These are phyloP conservation scores for Radopholus similis DNA, from an alignment of 1,140 invertebrate genomes.

Conservation along the genomic window DNA sequence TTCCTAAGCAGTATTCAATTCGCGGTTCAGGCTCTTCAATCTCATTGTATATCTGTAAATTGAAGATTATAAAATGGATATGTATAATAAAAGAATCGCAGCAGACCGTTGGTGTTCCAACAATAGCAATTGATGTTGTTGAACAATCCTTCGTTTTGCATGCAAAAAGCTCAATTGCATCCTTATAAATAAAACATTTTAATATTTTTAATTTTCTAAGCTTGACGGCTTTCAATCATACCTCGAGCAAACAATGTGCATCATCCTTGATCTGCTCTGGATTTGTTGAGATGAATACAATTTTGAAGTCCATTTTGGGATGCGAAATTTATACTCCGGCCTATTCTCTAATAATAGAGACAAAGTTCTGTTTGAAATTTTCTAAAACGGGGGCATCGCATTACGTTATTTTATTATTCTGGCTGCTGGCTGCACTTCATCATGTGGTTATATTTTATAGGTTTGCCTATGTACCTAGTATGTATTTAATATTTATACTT, in stretches of 20 bases:
- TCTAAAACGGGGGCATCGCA: too few relatives aligned
- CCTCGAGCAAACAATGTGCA: neutral
- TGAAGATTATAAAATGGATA: neutral
- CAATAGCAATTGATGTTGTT: neutral
- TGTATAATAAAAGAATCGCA: neutral
- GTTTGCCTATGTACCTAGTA: too few relatives aligned
- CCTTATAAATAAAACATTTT: neutral
- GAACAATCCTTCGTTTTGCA: too few relatives aligned
- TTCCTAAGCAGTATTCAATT: neutral
- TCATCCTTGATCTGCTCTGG: conserved; percentile 1
- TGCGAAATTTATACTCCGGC: too few relatives aligned
- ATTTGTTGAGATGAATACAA: conserved; percentile 1
- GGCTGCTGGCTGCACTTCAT: too few relatives aligned
- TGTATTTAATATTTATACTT: too few relatives aligned
- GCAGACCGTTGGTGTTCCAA: neutral
- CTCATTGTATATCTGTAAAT: conserved; percentile 1
- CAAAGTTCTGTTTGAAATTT: too few relatives aligned
- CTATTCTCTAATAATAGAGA: too few relatives aligned
- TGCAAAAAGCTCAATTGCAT: neutral
- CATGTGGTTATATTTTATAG: too few relatives aligned
- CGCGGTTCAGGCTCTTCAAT: neutral
- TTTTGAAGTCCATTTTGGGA: conserved; percentile 6
- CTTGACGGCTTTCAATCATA: neutral
- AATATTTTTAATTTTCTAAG: neutral
- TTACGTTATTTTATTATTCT: too few relatives aligned